Evolutionary conservation across 2,797 vertebrate genomes (phyloP), one percentile per base, ranked within the genome.

Genomic region (Sylvilagus floridanus): DNA sequence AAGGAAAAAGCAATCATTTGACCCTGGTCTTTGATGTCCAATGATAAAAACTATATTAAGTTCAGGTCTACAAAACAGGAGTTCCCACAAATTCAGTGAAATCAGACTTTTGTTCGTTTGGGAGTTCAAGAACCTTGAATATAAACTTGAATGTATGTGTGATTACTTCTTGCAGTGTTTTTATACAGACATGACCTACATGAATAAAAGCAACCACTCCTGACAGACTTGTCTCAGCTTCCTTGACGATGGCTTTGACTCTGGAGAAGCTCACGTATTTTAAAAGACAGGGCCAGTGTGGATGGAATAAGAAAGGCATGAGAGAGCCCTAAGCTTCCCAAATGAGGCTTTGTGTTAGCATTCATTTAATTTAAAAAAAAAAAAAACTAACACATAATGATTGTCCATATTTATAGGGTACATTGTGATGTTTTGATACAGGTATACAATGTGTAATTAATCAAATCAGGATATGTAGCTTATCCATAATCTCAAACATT

Each of bases 1-100:
- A 92, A 95, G 37, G 87, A 37, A 92, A 93, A 87, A 66, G 11
- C 68, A 87, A 2, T 85, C 12, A 32, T 83, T 88, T 66, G 54
- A 60, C 21, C 4, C 35, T 72, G 5, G 13, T 52, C n/a, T 93
- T 92, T 72, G 28, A 77, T 90, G 19, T 22, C n/a, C 66, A 35
- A 63, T 35, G 28, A 35, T 87, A 71, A 93, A 47, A 81, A n/a
- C 77, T 66, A 13, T 32, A 50, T 54, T 24, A 10, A 54, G 17
- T 57, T 88, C 19, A 57, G 19, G 12, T 72, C 62, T 79, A 47
- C 26, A 65, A 90, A 84, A 42, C 60, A 14, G 69, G 35, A 63
- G 12, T 84, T 52, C 26, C 62, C 42, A 62, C 4, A 12, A 54
- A n/a, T 50, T 68, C 42, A 75, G 52, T 47, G 65, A 1, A 95